phyloP scores from a whole-genome alignment of 2,797 vertebrate genomes.

The Gambelia wislizenii region DNA sequence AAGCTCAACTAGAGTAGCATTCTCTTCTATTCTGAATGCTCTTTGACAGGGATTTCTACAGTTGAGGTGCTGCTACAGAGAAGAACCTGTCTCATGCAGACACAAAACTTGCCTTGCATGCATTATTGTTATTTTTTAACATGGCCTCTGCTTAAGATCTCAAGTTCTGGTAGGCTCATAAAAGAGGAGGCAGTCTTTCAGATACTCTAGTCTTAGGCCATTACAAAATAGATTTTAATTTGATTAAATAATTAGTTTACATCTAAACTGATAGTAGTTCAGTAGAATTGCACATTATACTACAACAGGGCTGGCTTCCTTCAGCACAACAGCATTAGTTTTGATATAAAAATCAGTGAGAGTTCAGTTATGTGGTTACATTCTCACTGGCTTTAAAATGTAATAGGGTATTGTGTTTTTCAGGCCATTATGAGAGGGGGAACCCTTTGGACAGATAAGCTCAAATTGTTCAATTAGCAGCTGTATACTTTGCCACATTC shows the following conservation, averaged over 20 bases:
- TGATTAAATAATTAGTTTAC: neutral
- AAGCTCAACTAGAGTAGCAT: too few relatives aligned
- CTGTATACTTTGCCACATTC: neutral
- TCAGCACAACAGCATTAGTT: neutral
- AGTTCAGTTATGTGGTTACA: neutral
- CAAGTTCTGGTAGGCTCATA: too few relatives aligned
- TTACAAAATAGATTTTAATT: neutral
- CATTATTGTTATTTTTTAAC: too few relatives aligned
- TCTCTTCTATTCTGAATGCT: too few relatives aligned
- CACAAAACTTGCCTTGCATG: too few relatives aligned
- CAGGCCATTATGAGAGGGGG: neutral
- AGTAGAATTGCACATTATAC: neutral
- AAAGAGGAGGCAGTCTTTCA: too few relatives aligned
- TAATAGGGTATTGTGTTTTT: neutral
- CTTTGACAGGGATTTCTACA: too few relatives aligned
- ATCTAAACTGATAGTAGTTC: neutral
- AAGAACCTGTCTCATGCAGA: too few relatives aligned
- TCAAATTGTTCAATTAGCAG: neutral
- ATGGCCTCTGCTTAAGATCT: too few relatives aligned
- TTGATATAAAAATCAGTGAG: neutral
- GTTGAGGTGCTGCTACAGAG: too few relatives aligned
- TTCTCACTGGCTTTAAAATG: neutral
- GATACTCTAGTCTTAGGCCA: too few relatives aligned
- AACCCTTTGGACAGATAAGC: neutral
- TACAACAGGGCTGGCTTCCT: neutral